Conservation (phyloP, 2,888 invertebrate species). For the Phaonia tiefii region DNA sequence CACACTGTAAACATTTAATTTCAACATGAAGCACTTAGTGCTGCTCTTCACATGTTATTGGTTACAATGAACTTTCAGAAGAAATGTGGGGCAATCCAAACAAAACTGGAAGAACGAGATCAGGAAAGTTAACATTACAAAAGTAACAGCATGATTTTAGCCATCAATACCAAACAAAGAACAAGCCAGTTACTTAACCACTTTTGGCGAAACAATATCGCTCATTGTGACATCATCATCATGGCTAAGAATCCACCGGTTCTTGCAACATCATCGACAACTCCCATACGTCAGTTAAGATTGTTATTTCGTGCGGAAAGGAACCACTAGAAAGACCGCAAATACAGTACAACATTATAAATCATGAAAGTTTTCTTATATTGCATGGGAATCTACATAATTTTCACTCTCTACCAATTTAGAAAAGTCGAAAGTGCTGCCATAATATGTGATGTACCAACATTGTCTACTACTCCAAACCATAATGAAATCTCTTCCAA, state of each 20-base stretch:
- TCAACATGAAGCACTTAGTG: no score
- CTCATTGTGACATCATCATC: background rate
- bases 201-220: constrained; percentile 37
- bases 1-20: no score
- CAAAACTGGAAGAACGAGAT: constrained; percentile 21
- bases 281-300: constrained; percentile 13
- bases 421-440: constrained; percentile 36
- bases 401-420: background rate
- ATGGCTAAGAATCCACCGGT: background rate
- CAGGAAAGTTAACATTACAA: background rate
- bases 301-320: background rate
- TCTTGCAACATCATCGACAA: constrained; percentile 5
- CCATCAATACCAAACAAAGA: background rate
- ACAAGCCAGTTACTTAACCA: constrained; percentile 55
- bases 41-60: no score
- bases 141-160: background rate
- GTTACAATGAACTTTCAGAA: background rate
- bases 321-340: background rate
- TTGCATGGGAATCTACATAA: background rate
- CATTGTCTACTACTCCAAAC: background rate
- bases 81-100: background rate
- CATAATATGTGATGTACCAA: constrained; percentile 29
- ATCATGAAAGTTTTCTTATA: background rate
- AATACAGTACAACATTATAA: background rate
- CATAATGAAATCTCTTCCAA: background rate